phyloP scores from a whole-genome alignment of 2,113 vertebrate genomes.

The Uria aalge region DNA sequence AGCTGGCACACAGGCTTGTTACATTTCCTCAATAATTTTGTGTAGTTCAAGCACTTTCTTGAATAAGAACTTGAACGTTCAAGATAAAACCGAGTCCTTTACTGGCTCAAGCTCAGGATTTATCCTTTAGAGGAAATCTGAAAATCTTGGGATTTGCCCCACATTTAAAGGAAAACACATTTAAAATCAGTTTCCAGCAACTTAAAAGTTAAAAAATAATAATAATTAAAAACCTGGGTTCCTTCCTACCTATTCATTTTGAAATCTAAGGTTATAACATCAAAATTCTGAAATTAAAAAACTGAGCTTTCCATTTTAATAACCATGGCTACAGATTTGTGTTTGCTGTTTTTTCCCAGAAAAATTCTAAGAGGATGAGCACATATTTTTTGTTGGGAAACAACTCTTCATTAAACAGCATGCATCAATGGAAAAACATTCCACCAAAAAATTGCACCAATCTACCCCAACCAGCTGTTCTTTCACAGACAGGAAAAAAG shows the following conservation, averaged over 20 bases:
- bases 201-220: not conserved
- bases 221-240: not conserved
- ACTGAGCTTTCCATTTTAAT: not conserved
- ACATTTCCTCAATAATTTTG: not conserved
- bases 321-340: not conserved
- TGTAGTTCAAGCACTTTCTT: not conserved
- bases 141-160: not conserved
- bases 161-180: not conserved
- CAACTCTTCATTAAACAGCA: not conserved
- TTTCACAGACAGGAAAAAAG: not conserved
- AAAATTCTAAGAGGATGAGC: not conserved
- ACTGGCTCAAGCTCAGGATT: not conserved
- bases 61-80: not conserved
- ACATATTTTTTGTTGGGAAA: not conserved
- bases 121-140: not conserved
- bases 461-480: not conserved
- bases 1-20: not conserved
- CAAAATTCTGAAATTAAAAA: not conserved
- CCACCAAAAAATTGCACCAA: not conserved
- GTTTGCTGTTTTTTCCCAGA: not conserved
- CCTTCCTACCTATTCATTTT: not conserved
- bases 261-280: not conserved
- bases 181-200: not conserved
- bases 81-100: not conserved
- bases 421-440: not conserved